phyloP scores from a whole-genome alignment of 2,888 invertebrate genomes.

The Nysson spinosus region DNA sequence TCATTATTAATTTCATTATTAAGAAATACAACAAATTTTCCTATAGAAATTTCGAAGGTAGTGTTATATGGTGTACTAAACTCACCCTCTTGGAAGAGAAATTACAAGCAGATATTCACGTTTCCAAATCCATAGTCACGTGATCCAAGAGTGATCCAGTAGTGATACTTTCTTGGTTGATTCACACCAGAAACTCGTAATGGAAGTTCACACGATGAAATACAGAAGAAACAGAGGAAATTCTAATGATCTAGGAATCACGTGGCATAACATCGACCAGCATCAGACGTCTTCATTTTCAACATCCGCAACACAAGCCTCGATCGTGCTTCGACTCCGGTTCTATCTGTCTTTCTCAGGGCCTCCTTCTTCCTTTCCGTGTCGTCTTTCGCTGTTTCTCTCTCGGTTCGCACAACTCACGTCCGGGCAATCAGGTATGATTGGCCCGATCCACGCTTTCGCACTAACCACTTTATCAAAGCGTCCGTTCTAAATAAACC shows the following conservation, averaged over 20 bases:
- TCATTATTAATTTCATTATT: background rate
- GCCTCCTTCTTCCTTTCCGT: slow-evolving; percentile 10
- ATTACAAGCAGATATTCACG: slow-evolving; percentile 9
- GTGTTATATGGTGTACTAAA: no score
- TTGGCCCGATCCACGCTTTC: slow-evolving; percentile 74
- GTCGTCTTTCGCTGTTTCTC: slow-evolving; percentile 32
- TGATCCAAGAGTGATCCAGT: background rate
- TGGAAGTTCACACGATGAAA: slow-evolving; percentile 17
- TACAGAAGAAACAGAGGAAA: no score
- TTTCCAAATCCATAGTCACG: slow-evolving; percentile 2
- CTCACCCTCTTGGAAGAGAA: slow-evolving; percentile 26
- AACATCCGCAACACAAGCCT: slow-evolving; percentile 26
- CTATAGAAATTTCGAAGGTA: background rate
- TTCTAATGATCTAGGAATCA: slow-evolving; percentile 54
- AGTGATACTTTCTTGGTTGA: no score
- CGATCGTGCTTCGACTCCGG: slow-evolving; percentile 12
- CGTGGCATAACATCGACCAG: slow-evolving; percentile 50
- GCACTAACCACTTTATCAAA: slow-evolving; percentile 76
- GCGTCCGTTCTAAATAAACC: slow-evolving; percentile 71
- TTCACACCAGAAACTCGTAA: slow-evolving; percentile 4
- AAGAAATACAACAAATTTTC: background rate
- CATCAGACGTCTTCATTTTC: slow-evolving; percentile 55
- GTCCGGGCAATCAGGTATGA: slow-evolving; percentile 75
- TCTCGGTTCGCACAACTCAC: slow-evolving; percentile 68
- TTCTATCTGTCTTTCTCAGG: slow-evolving; percentile 16